Evolutionary conservation across 1,140 invertebrate genomes (phyloP).

Genomic region (Drosophila sturtevanti): DNA sequence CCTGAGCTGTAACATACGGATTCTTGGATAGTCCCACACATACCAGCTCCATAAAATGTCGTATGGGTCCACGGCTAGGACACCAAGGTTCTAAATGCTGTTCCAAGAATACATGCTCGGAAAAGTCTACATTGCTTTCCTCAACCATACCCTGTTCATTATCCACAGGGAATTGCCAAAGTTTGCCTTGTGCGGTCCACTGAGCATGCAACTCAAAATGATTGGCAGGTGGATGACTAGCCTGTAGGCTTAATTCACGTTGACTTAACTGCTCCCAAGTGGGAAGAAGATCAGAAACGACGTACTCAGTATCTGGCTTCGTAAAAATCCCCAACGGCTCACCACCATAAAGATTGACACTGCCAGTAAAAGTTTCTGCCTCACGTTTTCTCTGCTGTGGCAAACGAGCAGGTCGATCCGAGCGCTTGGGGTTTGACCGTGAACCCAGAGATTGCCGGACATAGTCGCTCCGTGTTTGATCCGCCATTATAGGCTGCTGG

Average conservation of each 20-base stretch:
- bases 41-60: slow-evolving; percentile 98
- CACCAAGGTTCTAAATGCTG: slow-evolving; percentile 93
- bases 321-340: slow-evolving; percentile 86
- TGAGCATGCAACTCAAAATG: slow-evolving; percentile 96
- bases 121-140: slow-evolving; percentile 91
- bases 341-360: slow-evolving; percentile 85
- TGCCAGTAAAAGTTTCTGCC: slow-evolving; percentile 65
- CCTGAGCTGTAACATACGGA: slow-evolving; percentile 92
- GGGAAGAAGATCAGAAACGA: slow-evolving; percentile 82
- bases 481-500: slow-evolving; percentile 64
- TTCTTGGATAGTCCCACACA: slow-evolving; percentile 97
- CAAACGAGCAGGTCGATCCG: slow-evolving; percentile 33
- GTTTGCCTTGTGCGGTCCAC: slow-evolving; percentile 96
- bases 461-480: slow-evolving; percentile 77
- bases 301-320: slow-evolving; percentile 63
- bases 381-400: slow-evolving; percentile 56
- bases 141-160: slow-evolving; percentile 96
- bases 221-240: slow-evolving; percentile 91
- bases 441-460: slow-evolving; percentile 69
- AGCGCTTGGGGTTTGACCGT: slow-evolving; percentile 20
- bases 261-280: slow-evolving; percentile 88
- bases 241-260: slow-evolving; percentile 86
- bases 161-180: slow-evolving; percentile 98
- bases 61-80: slow-evolving; percentile 93
- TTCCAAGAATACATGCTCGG: slow-evolving; percentile 97